These are phyloP conservation scores for Taenaris catops DNA, from an alignment of 2,888 invertebrate genomes.

Conservation along the genomic window DNA sequence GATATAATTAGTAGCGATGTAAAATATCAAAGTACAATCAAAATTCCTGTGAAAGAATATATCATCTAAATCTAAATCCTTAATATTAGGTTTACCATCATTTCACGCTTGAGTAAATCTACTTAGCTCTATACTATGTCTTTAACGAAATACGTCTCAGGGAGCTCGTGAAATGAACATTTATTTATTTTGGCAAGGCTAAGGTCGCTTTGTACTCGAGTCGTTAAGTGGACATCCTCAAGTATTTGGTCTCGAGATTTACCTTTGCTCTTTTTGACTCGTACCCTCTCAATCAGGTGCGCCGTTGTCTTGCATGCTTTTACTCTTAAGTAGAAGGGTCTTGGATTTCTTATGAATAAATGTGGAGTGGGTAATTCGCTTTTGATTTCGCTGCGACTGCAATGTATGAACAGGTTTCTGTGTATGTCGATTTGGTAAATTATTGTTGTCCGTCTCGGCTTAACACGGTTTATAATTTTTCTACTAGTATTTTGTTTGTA, in stretches of 20 bases:
- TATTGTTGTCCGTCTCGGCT: too few relatives aligned
- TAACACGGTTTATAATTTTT: too few relatives aligned
- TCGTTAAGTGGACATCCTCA: constrained; percentile 70
- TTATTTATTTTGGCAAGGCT: constrained; percentile 57
- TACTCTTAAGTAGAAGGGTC: constrained; percentile 14
- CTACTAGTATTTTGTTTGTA: too few relatives aligned
- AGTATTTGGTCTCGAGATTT: constrained; percentile 76
- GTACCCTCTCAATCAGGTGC: constrained; percentile 63
- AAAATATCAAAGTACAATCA: too few relatives aligned
- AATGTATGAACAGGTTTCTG: too few relatives aligned
- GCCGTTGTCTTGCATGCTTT: constrained; percentile 33
- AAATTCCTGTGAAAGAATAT: too few relatives aligned
- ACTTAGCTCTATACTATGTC: constrained; percentile 17
- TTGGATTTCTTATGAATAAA: constrained; percentile 1
- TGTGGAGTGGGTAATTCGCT: too few relatives aligned
- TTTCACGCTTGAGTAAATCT: constrained; percentile 20
- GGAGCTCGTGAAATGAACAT: constrained; percentile 47
- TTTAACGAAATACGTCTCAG: constrained; percentile 22
- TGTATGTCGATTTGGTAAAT: too few relatives aligned
- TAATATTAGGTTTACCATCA: not conserved
- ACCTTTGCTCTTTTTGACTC: constrained; percentile 70
- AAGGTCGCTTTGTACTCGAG: constrained; percentile 47
- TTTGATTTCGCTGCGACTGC: too few relatives aligned
- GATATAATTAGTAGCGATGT: too few relatives aligned
- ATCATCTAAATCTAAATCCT: too few relatives aligned